phyloP scores from a whole-genome alignment of 2,797 vertebrate genomes.

The Chaetodon trifasciatus region DNA sequence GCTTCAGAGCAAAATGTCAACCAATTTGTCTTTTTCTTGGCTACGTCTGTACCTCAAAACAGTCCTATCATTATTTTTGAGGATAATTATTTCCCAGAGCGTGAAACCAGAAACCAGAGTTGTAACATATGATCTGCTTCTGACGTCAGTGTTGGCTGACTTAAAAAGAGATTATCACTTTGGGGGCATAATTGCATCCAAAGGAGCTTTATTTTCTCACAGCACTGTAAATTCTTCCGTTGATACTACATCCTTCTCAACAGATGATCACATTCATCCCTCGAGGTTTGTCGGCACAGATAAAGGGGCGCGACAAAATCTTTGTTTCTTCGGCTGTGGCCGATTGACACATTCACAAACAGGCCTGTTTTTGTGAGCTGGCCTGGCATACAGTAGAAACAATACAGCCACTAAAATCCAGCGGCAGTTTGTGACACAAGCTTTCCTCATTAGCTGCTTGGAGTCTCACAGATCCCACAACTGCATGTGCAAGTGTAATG shows the following conservation, averaged over 20 bases:
- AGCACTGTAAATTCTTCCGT: conserved; percentile 28
- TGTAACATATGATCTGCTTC: conserved; percentile 67
- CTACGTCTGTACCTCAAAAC: conserved; percentile 21
- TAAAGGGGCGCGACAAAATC: not conserved
- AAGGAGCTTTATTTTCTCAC: conserved; percentile 46
- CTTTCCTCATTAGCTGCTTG: not conserved
- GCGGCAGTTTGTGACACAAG: too few relatives aligned
- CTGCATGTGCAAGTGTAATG: not conserved
- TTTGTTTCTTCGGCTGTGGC: not conserved
- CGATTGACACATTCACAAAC: conserved; percentile 11
- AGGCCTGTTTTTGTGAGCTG: conserved; percentile 15
- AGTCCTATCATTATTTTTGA: conserved; percentile 43
- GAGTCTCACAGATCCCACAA: not conserved
- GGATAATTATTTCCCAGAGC: conserved; percentile 41
- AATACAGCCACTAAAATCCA: not conserved
- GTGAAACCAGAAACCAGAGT: conserved; percentile 44
- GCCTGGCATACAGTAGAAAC: conserved; percentile 6
- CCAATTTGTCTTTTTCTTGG: conserved; percentile 2
- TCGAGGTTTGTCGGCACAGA: not conserved
- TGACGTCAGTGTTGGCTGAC: conserved; percentile 60
- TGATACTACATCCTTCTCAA: conserved; percentile 12
- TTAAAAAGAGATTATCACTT: conserved; percentile 45
- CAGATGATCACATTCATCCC: conserved; percentile 24
- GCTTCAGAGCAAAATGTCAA: not conserved
- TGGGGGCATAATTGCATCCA: conserved; percentile 35